Base-by-base conservation (phyloP, 2,888 invertebrate genomes). In the Anagyrus pseudococci region DNA sequence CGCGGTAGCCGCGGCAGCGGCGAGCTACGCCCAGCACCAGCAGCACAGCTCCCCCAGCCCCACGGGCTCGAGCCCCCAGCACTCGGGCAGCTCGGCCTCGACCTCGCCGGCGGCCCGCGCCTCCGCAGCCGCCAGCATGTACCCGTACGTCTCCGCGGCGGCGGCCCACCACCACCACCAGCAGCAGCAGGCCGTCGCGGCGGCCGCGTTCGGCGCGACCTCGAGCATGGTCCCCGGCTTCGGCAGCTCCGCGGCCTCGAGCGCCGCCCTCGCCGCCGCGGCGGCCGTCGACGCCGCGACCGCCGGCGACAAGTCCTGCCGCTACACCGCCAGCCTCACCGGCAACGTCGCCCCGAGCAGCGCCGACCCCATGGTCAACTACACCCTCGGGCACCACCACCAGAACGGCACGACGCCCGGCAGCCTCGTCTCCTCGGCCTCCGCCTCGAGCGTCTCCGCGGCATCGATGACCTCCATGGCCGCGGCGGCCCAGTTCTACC, bases 401-500 rank as follows among this genome's bases (percentile, higher is more conserved):
- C 90, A 90, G 72, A 86, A 86, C 75, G 86, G 86, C 61, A 85
- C 85, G 43, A 77, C 79, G n/a, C 77, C 79, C 19, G 77, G 79
- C 17, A 75, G 78, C 60, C 69, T 80, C 26, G 79, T 79, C 0
- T 79, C 79, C 22, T 79, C 79, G 64, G 88, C 88, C 2, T 86
- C 87, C 19, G 88, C 89, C 41, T 89, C 90, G 67, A 88, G 86
- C 60, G 86, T 89, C 22, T 88, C 87, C 43, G 87, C 87, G 10
- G 86, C 87, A 1, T 86, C 87, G 71, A 87, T 88, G 87, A 64
- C 64, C 2, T 62, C 61, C 22, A 88, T 88, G 52, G 88, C 88
- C 23, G 84, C 85, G 70, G 94, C 94, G 25, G 93, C 94, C 82
- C 94, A 94, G 83, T 94, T 94, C 84, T 94, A 95, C 81, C 94